Percentiles rank a stretch among this genome's conserved stretches.
Evolutionary conservation across 1,140 invertebrate species (phyloP).

Genomic region (Anastatus disparis): DNA sequence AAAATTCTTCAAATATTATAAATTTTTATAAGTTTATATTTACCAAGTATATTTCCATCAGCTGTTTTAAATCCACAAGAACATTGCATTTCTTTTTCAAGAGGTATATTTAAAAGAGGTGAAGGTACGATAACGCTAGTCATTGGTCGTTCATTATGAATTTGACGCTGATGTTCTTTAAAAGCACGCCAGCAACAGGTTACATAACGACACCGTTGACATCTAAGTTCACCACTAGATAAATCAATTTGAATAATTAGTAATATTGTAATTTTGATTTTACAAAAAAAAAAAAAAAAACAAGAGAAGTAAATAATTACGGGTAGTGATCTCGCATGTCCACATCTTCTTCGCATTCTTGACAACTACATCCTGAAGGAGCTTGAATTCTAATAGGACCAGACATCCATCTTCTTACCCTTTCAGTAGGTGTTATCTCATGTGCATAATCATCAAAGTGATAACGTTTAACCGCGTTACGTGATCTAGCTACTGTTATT

Average conservation of each 20-base stretch:
- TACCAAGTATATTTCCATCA: conserved; percentile 70
- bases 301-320: conserved; percentile 56
- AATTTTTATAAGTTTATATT: conserved; percentile 14
- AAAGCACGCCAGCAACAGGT: conserved; percentile 82
- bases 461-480: conserved; percentile 66
- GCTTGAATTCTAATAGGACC: conserved; percentile 56
- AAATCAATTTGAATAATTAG: conserved; percentile 31
- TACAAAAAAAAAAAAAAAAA: too few species aligned
- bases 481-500: conserved; percentile 62
- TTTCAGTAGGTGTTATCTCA: conserved; percentile 47
- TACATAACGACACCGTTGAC: conserved; percentile 79
- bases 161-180: conserved; percentile 76
- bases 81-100: conserved; percentile 75
- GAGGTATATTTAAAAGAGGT: conserved; percentile 63
- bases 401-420: conserved; percentile 56
- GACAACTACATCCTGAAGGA: conserved; percentile 64
- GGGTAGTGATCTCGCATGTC: conserved; percentile 75
- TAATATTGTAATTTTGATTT: conserved; percentile 32
- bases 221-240: conserved; percentile 76
- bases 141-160: conserved; percentile 68
- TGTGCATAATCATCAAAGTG: conserved; percentile 46
- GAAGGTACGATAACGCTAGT: conserved; percentile 67
- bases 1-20: conserved; percentile 15
- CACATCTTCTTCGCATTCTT: conserved; percentile 77
- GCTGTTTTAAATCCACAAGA: conserved; percentile 77